Percentiles rank a stretch among this genome's conserved stretches.
Evolutionary conservation across 2,113 vertebrate genomes (phyloP).

Genomic region (Cyprinus carpio): DNA sequence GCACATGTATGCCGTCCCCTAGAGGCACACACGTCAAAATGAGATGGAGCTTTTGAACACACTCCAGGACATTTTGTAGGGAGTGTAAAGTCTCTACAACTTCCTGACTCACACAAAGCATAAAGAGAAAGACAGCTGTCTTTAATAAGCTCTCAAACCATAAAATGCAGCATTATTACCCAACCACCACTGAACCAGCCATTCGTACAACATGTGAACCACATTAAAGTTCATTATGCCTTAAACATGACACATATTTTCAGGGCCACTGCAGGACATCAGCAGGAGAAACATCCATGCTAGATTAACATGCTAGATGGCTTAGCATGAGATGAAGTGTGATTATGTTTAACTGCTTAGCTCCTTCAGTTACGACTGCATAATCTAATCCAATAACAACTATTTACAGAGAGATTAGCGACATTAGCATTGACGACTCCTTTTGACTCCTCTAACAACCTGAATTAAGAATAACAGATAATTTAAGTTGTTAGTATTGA

Average conservation of each 20-base stretch:
- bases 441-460: background rate
- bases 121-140: slow-evolving; percentile 64
- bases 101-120: slow-evolving; percentile 62
- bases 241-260: slow-evolving; percentile 46
- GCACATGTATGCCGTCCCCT: background rate
- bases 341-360: slow-evolving; percentile 1
- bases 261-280: slow-evolving; percentile 52
- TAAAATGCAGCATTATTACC: slow-evolving; percentile 66
- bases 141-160: slow-evolving; percentile 66
- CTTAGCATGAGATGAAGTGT: slow-evolving; percentile 17
- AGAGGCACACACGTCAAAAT: slow-evolving; percentile 12
- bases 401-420: slow-evolving; percentile 26
- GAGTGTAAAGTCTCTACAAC: slow-evolving; percentile 19
- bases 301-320: background rate
- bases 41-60: slow-evolving; percentile 1
- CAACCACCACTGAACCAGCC: slow-evolving; percentile 59
- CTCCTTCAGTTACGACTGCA: background rate
- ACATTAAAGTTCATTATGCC: slow-evolving; percentile 63
- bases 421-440: background rate
- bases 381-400: slow-evolving; percentile 18
- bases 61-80: background rate
- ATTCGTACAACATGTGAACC: slow-evolving; percentile 61
- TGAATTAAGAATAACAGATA: background rate
- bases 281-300: background rate
- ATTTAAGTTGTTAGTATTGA: slow-evolving; percentile 21